A percentile compares a stretch with the other conserved stretches of the same genome.
Conservation (phyloP, 2,888 invertebrate genomes). For the Brachycybe producta region DNA sequence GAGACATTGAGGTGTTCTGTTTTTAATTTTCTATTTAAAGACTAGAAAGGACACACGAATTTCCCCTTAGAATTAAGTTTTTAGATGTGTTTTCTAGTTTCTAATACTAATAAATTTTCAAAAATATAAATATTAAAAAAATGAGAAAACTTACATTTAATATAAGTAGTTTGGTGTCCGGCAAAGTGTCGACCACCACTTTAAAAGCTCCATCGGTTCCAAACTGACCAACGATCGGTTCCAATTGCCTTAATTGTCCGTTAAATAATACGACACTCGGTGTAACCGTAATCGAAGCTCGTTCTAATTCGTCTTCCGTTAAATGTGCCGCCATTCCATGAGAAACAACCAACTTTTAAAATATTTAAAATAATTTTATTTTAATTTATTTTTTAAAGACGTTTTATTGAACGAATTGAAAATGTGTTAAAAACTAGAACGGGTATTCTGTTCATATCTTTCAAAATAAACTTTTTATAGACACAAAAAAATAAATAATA, state of each 20-base stretch:
- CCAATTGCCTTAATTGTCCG: constrained; percentile 2
- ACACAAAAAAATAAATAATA: too few relatives aligned
- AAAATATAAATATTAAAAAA: neutral
- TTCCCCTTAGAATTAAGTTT: too few relatives aligned
- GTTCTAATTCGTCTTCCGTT: constrained; percentile 44
- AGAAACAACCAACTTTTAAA: constrained; percentile 67
- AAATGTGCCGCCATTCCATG: constrained; percentile 81
- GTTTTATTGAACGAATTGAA: too few relatives aligned
- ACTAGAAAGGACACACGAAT: too few relatives aligned
- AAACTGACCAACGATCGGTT: constrained; percentile 3
- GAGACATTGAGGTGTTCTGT: too few relatives aligned
- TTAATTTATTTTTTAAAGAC: neutral
- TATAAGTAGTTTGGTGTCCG: constrained; percentile 8
- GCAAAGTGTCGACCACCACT: constrained; percentile 23
- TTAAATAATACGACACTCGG: neutral
- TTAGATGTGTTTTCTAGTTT: too few relatives aligned
- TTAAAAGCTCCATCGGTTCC: constrained; percentile 26
- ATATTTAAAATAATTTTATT: constrained; percentile 6
- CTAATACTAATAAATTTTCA: too few relatives aligned
- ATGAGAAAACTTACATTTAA: constrained; percentile 19
- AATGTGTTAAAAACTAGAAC: too few relatives aligned
- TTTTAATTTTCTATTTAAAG: too few relatives aligned
- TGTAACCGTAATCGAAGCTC: constrained; percentile 9
- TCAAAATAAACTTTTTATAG: too few relatives aligned
- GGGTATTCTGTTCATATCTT: too few relatives aligned